Evolutionary conservation across 2,888 invertebrate species (phyloP).

Genomic region (Drosophila trichaetosa): DNA sequence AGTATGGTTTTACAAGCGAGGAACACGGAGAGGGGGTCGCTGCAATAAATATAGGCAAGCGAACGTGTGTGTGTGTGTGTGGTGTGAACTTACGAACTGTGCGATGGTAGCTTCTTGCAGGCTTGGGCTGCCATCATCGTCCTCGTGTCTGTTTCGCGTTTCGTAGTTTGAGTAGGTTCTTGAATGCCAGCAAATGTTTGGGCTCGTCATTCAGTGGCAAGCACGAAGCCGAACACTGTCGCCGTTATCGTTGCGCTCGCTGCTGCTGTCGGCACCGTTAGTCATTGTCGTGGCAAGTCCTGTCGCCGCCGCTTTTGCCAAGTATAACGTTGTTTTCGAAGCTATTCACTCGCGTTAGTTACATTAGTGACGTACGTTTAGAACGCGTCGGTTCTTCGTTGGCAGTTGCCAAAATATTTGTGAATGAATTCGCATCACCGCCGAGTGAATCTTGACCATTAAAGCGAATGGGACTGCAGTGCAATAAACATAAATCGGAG

Average conservation of each 20-base stretch:
- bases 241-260: conserved; percentile 32
- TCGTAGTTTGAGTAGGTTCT: conserved; percentile 43
- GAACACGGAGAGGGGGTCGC: conserved; percentile 19
- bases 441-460: conserved; percentile 17
- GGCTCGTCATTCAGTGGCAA: conserved; percentile 66
- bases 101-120: conserved; percentile 73
- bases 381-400: conserved; percentile 53
- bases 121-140: conserved; percentile 71
- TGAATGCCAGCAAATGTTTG: conserved; percentile 47
- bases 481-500: conserved; percentile 2
- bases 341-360: conserved; percentile 43
- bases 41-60: conserved; percentile 47
- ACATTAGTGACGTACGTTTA: conserved; percentile 65
- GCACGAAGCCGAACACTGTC: conserved; percentile 68
- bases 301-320: conserved; percentile 47
- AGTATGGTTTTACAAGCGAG: conserved; percentile 48
- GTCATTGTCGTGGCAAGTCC: conserved; percentile 46
- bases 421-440: conserved; percentile 46
- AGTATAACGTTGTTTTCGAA: conserved; percentile 39
- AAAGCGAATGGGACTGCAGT: conserved; percentile 10
- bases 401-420: conserved; percentile 45
- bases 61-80: conserved; percentile 11
- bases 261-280: conserved; percentile 41
- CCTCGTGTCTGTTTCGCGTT: conserved; percentile 60
- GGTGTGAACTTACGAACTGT: conserved; percentile 29